Evolutionary conservation across 2,888 invertebrate species (phyloP).

Genomic region (Thymelicus acteon): DNA sequence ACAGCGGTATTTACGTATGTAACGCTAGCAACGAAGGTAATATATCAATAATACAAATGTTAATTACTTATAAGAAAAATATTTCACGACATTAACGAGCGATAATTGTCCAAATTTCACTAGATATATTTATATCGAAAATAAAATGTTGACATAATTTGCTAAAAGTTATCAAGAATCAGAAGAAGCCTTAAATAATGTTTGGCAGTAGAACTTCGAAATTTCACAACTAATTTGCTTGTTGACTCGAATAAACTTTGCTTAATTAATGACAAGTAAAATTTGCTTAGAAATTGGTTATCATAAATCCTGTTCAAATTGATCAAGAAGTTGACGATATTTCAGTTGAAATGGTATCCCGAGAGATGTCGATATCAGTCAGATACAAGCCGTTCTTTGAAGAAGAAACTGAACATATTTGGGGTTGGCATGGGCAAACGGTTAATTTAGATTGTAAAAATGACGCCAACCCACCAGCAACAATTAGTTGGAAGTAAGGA

Average conservation of each 20-base stretch:
- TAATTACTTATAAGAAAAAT: not conserved
- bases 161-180: not conserved
- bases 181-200: not conserved
- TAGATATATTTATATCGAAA: no score
- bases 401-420: constrained; percentile 51
- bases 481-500: constrained; percentile 67
- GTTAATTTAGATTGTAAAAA: constrained; percentile 65
- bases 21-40: constrained; percentile 70
- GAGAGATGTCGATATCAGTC: constrained; percentile 60
- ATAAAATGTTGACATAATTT: not conserved
- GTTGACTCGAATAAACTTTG: not conserved
- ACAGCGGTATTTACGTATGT: constrained; percentile 64
- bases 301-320: constrained; percentile 2
- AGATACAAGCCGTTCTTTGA: constrained; percentile 64
- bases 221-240: not conserved
- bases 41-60: not conserved
- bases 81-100: not conserved
- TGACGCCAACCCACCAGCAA: constrained; percentile 63
- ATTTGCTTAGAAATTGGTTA: not conserved
- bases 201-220: not conserved
- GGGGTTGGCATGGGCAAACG: constrained; percentile 65
- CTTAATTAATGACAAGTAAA: not conserved
- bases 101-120: no score
- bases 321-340: constrained; percentile 11
- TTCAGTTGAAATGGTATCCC: constrained; percentile 53